Conservation (phyloP, 1,140 invertebrate genomes). For the Nasonia giraulti region DNA sequence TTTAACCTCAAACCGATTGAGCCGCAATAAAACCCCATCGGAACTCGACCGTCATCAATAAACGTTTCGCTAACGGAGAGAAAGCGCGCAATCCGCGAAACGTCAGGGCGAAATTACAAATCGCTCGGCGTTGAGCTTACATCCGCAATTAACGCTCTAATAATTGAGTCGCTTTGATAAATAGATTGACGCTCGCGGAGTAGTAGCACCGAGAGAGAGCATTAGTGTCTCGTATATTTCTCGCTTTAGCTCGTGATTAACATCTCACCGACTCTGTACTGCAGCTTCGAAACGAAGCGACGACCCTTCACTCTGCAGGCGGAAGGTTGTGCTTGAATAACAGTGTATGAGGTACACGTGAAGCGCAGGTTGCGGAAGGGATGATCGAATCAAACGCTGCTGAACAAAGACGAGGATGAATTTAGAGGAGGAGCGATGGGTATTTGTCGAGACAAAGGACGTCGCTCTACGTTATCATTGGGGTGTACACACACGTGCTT, state of each 20-base stretch:
- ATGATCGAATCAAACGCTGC: background rate
- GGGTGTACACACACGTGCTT: slow-evolving; percentile 47
- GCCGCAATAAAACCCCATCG: too few species aligned
- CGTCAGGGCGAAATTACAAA: too few species aligned
- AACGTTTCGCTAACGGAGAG: too few species aligned
- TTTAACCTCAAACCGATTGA: too few species aligned
- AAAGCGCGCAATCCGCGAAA: too few species aligned
- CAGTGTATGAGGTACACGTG: background rate
- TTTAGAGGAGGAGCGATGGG: background rate
- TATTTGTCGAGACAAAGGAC: slow-evolving; percentile 1
- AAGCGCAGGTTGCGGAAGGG: background rate
- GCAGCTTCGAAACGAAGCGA: slow-evolving; percentile 32
- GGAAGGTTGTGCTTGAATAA: background rate
- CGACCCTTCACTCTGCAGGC: background rate
- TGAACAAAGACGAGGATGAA: background rate
- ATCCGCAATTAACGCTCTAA: slow-evolving; percentile 57
- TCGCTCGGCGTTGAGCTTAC: background rate
- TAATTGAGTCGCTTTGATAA: slow-evolving; percentile 64
- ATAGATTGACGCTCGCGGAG: slow-evolving; percentile 60
- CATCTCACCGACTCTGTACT: background rate
- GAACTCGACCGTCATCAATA: too few species aligned
- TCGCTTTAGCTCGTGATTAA: background rate
- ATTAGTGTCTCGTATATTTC: background rate
- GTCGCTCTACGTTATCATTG: slow-evolving; percentile 53
- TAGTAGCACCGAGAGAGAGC: slow-evolving; percentile 23